Percentiles rank a stretch among this genome's conserved stretches.
Conservation (phyloP, 2,113 vertebrate genomes). For the Etheostoma cragini region DNA sequence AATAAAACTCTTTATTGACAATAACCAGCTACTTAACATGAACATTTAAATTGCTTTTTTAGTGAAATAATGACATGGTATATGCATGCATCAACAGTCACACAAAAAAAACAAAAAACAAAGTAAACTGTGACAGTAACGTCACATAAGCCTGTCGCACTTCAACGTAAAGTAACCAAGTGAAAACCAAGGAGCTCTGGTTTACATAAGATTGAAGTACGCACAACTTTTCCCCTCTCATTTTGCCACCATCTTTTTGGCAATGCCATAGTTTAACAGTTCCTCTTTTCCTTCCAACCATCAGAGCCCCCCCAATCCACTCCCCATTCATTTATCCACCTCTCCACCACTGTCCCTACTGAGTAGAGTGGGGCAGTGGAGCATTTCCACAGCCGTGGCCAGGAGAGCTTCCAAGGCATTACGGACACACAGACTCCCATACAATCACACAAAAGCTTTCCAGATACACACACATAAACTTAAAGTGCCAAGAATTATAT, state of each 20-base stretch:
- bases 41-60: not conserved
- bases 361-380: slow-evolving; percentile 62
- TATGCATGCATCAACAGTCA: not conserved
- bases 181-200: slow-evolving; percentile 31
- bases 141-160: slow-evolving; percentile 28
- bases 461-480: slow-evolving; percentile 50
- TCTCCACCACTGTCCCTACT: slow-evolving; percentile 50
- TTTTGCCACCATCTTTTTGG: slow-evolving; percentile 35
- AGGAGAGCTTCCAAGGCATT: slow-evolving; percentile 69
- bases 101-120: slow-evolving; percentile 5
- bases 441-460: slow-evolving; percentile 48
- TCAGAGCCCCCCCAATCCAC: slow-evolving; percentile 26
- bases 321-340: slow-evolving; percentile 25
- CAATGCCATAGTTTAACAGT: slow-evolving; percentile 35
- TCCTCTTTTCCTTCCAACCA: slow-evolving; percentile 47
- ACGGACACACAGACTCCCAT: slow-evolving; percentile 42
- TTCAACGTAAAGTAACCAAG: slow-evolving; percentile 28
- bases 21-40: not conserved
- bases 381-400: slow-evolving; percentile 76
- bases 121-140: slow-evolving; percentile 22
- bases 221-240: slow-evolving; percentile 52
- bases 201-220: slow-evolving; percentile 51
- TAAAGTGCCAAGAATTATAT: slow-evolving; percentile 60
- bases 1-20: not conserved
- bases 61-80: not conserved